Evolutionary conservation across 2,113 vertebrate genomes (phyloP).

Genomic region (Ctenomys sociabilis): DNA sequence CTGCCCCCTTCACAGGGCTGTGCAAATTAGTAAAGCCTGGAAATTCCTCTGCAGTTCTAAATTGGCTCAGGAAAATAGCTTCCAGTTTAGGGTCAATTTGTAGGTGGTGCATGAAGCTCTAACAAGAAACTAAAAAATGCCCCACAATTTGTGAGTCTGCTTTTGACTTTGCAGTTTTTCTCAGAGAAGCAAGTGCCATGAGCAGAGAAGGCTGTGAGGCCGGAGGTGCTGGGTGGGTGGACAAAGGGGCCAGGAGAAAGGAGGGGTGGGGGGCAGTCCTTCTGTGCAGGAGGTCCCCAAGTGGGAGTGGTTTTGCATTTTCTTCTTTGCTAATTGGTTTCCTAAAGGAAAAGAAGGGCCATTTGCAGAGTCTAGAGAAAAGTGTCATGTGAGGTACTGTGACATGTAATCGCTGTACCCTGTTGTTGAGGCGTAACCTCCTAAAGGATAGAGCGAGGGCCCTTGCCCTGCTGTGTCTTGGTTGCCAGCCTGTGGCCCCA

Average conservation of each 20-base stretch:
- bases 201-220: neutral
- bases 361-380: neutral
- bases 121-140: neutral
- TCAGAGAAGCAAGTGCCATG: neutral
- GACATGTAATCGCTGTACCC: neutral
- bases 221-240: neutral
- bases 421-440: neutral
- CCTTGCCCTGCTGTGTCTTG: neutral
- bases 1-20: neutral
- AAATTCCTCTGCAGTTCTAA: neutral
- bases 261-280: neutral
- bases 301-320: neutral
- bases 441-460: neutral
- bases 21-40: neutral
- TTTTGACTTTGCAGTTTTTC: neutral
- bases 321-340: slow-evolving; percentile 3
- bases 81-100: neutral
- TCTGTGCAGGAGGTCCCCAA: neutral
- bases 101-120: neutral
- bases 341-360: neutral
- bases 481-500: neutral
- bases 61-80: neutral
- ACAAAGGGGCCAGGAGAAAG: neutral
- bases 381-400: neutral
- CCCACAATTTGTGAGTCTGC: neutral